Evolutionary conservation across 2,888 invertebrate genomes (phyloP), one percentile per base, ranked within the genome.

Genomic region (Bellardia bayeri): DNA sequence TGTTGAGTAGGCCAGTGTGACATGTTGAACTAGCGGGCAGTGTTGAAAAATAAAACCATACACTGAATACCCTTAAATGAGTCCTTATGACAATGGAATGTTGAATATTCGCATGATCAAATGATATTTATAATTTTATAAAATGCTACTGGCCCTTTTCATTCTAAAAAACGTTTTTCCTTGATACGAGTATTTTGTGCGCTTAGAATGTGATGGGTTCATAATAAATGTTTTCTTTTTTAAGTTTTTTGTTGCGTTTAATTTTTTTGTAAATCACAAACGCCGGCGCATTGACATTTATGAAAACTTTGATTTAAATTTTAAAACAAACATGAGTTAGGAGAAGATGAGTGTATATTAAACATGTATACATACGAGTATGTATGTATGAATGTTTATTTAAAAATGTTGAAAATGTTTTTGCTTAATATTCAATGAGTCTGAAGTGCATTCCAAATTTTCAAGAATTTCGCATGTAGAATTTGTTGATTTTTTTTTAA

Each of bases 51-150:
- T 23, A 71, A 45, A 54, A 11, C 9, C 23, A 66, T 14, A 51
- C 64, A 79, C 6, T 6, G 37, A 37, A 37, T 37, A 37, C 37
- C 66, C 61, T 42, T 79, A 79, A 85, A 88, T 88, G 88, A 87
- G 87, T 90, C 91, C 91, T 91, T 92, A 92, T 92, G 92, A 91
- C 91, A 90, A 92, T 90, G 92, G 92, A 92, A 92, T 92, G 91
- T 91, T 89, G 89, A 88, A 87, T 85, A 87, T 87, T 74, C 85
- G 75, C 78, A 85, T 87, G 85, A 82, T 87, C 85, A 85, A 85
- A 85, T 87, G 85, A 87, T 87, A 85, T 85, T 87, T 85, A 79
- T 79, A 79, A 85, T 87, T 87, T 78, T 49, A 85, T 82, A 68
- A 75, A 85, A 78, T 78, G 82, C 87, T 74, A 78, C 76, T 74